A percentile compares a stretch with the other conserved stretches of the same genome.
Evolutionary conservation across 2,888 invertebrate genomes (phyloP).

Genomic region (Argyresthia goedartella): DNA sequence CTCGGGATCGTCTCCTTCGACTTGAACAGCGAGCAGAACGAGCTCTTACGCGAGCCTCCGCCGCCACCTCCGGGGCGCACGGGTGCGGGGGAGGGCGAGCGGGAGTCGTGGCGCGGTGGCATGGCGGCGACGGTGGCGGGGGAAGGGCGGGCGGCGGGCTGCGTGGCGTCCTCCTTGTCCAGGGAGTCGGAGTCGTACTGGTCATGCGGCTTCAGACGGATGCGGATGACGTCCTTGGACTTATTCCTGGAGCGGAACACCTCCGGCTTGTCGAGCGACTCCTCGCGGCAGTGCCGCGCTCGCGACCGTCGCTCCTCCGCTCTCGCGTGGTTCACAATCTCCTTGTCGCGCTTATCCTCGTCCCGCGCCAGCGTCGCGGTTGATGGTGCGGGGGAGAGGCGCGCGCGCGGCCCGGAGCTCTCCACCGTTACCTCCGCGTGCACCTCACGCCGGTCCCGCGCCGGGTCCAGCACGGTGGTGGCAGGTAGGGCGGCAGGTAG

Average conservation of each 20-base stretch:
- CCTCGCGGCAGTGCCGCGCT: conserved; percentile 35
- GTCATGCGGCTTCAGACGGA: conserved; percentile 77
- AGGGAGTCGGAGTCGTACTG: conserved; percentile 33
- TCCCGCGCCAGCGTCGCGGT: conserved; percentile 18
- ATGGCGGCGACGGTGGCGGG: conserved; percentile 61
- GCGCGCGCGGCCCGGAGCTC: background rate
- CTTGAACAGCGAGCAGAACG: conserved; percentile 85
- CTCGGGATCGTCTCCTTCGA: conserved; percentile 77
- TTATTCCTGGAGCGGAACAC: conserved; percentile 38
- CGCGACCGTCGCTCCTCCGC: conserved; percentile 40
- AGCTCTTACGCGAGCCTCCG: conserved; percentile 80
- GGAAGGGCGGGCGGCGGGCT: conserved; percentile 68
- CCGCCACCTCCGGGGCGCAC: too few relatives aligned
- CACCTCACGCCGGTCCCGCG: conserved; percentile 33
- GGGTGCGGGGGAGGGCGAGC: conserved; percentile 78
- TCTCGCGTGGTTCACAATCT: conserved; percentile 34
- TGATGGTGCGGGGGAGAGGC: conserved; percentile 11
- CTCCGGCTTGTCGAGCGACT: conserved; percentile 32
- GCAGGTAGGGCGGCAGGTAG: conserved; percentile 3
- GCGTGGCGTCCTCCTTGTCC: too few relatives aligned
- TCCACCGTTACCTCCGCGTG: conserved; percentile 47
- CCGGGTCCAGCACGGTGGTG: too few relatives aligned
- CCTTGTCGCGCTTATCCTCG: conserved; percentile 41
- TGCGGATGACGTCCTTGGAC: conserved; percentile 65
- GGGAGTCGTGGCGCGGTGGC: conserved; percentile 23